phyloP scores from a whole-genome alignment of 2,797 vertebrate species.

The Premnoplex brunnescens region DNA sequence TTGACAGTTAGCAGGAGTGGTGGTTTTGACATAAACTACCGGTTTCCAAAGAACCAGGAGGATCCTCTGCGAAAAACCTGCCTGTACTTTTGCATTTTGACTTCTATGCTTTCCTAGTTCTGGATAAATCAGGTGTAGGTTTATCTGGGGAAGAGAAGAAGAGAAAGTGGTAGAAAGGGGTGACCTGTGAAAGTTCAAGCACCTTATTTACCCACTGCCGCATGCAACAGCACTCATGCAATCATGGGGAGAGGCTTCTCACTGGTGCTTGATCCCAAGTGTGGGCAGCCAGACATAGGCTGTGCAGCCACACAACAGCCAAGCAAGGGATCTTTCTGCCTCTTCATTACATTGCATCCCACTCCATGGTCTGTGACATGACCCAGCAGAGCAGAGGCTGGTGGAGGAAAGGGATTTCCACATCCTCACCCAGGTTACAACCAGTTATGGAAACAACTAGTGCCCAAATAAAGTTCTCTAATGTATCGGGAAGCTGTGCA shows the following conservation, averaged over 20 bases:
- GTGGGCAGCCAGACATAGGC: not conserved
- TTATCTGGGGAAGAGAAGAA: not conserved
- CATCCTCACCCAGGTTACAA: not conserved
- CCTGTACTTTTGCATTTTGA: not conserved
- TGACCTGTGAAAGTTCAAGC: not conserved
- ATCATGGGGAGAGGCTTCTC: not conserved
- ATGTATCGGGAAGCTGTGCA: accelerated
- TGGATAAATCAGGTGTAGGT: not conserved
- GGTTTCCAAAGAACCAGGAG: not conserved
- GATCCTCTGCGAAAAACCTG: not conserved
- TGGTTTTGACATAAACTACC: not conserved
- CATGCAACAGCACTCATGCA: not conserved
- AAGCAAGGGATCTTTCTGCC: not conserved
- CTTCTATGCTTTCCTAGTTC: not conserved
- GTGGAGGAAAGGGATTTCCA: not conserved
- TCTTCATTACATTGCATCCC: not conserved
- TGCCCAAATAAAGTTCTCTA: not conserved
- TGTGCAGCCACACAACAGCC: not conserved
- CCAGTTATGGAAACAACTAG: not conserved
- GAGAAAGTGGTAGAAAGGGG: not conserved
- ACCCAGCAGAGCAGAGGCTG: not conserved
- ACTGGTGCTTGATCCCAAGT: not conserved
- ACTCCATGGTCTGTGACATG: not conserved
- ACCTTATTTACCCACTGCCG: not conserved
- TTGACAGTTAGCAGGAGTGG: not conserved